Conservation (phyloP, 2,113 vertebrate species). For the Diadophis punctatus region DNA sequence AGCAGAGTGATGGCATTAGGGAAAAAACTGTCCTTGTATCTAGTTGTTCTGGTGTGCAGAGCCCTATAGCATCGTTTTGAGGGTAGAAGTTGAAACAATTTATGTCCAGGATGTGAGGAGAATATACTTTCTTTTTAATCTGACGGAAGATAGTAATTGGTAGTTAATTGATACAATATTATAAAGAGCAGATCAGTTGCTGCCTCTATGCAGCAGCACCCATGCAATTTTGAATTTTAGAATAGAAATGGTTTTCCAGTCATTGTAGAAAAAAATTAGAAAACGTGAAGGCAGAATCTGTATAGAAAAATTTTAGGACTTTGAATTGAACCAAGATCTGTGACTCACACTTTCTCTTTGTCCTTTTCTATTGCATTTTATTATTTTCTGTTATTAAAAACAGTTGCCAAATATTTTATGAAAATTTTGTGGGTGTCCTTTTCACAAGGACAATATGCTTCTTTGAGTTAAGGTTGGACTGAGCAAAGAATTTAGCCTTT, state of each 20-base stretch:
- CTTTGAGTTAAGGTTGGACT: not conserved
- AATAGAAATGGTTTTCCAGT: not conserved
- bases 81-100: too few relatives aligned
- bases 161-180: conserved; percentile 44
- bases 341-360: not conserved
- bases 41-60: too few relatives aligned
- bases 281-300: not conserved
- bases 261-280: not conserved
- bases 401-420: not conserved
- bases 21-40: too few relatives aligned
- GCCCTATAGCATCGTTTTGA: too few relatives aligned
- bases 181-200: conserved; percentile 30
- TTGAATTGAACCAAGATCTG: not conserved
- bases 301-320: not conserved
- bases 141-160: conserved; percentile 21
- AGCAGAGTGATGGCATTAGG: too few relatives aligned
- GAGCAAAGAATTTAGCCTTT: not conserved
- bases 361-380: not conserved
- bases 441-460: not conserved
- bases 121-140: conserved; percentile 17
- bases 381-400: not conserved
- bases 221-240: not conserved
- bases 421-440: not conserved
- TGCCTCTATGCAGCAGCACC: not conserved
- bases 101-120: not conserved